These are phyloP conservation scores for Aphyosemion australe DNA, from an alignment of 2,113 vertebrate genomes.

Conservation along the genomic window DNA sequence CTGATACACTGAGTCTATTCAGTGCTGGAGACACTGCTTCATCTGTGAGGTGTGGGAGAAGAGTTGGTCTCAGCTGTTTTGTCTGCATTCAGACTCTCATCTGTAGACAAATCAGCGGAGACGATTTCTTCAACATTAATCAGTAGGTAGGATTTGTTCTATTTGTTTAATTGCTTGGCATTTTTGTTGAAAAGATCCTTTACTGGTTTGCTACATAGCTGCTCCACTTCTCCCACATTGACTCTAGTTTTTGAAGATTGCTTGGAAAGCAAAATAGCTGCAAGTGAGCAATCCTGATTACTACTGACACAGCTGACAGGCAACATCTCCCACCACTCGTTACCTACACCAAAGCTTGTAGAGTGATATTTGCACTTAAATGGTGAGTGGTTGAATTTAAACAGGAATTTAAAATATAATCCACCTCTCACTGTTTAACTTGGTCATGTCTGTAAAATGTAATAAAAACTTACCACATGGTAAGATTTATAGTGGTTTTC, in stretches of 20 bases:
- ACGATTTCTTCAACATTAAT: constrained; percentile 24
- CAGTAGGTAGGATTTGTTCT: constrained; percentile 30
- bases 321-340: constrained; percentile 5
- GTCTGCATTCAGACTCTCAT: constrained; percentile 18
- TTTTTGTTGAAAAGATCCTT: not conserved
- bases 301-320: constrained; percentile 37
- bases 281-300: constrained; percentile 18
- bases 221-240: constrained; percentile 8
- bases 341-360: constrained; percentile 7
- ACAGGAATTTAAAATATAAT: not conserved
- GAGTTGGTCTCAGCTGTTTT: constrained; percentile 11
- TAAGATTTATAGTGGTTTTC: too few species aligned
- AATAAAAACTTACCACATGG: too few species aligned
- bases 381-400: not conserved
- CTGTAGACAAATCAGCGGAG: not conserved
- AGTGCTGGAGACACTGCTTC: constrained; percentile 39
- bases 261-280: constrained; percentile 17
- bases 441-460: not conserved
- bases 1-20: constrained; percentile 65
- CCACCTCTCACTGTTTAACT: not conserved
- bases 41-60: constrained; percentile 52
- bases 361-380: constrained; percentile 14
- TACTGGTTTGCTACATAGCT: constrained; percentile 2
- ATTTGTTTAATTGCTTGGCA: not conserved
- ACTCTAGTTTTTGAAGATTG: constrained; percentile 2